A percentile compares a stretch with the other conserved stretches of the same genome.
Evolutionary conservation across 2,113 vertebrate genomes (phyloP).

Genomic region (Laticauda laticaudata): DNA sequence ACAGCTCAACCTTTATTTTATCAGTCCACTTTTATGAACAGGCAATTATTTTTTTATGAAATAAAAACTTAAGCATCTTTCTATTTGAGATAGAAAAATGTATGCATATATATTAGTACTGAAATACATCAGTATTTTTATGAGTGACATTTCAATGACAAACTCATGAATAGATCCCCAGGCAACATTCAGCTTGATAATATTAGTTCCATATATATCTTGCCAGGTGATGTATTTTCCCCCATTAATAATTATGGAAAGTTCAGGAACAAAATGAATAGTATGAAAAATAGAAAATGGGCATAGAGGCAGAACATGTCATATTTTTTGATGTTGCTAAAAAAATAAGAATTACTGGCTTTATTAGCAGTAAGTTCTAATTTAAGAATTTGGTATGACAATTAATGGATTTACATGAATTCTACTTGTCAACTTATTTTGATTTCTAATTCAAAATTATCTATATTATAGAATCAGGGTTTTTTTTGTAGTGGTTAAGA

Average conservation of each 20-base stretch:
- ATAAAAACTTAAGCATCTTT: conserved; percentile 35
- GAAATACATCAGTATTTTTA: conserved; percentile 53
- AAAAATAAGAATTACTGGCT: neutral
- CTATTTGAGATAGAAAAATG: conserved; percentile 20
- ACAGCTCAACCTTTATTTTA: conserved; percentile 27
- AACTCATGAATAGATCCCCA: conserved; percentile 57
- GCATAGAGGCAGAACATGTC: neutral
- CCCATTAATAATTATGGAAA: conserved; percentile 17
- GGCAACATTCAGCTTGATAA: conserved; percentile 31
- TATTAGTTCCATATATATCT: conserved; percentile 23
- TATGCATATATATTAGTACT: conserved; percentile 43
- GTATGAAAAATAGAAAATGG: neutral
- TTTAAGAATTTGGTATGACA: neutral
- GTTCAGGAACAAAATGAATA: conserved; percentile 22
- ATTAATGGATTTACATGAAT: neutral
- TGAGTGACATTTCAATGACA: conserved; percentile 54
- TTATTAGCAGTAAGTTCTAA: neutral
- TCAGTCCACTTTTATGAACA: conserved; percentile 23
- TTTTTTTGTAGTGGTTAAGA: neutral
- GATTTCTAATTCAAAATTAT: neutral
- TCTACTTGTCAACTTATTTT: neutral
- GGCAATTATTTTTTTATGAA: conserved; percentile 42
- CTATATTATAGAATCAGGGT: neutral
- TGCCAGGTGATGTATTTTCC: conserved; percentile 27
- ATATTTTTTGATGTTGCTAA: conserved; percentile 21